Conservation (phyloP, 2,888 invertebrate species). For the Griposia aprilina region DNA sequence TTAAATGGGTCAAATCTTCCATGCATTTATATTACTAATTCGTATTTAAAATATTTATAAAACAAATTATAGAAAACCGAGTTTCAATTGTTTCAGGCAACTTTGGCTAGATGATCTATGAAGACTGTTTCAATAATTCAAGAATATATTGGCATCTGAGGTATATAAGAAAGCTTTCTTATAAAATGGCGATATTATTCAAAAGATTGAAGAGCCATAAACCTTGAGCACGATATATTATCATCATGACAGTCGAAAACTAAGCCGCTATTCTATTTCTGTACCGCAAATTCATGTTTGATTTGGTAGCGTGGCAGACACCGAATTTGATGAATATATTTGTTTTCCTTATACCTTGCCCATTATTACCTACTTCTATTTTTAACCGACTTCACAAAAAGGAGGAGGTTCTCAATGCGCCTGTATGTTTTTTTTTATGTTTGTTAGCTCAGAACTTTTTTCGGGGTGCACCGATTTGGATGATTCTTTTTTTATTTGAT, state of each 20-base stretch:
- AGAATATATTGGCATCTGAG: not conserved
- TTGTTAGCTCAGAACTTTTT: too few species aligned
- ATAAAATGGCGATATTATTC: slow-evolving; percentile 51
- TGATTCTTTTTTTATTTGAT: too few species aligned
- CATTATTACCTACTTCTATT: not conserved
- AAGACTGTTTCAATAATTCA: slow-evolving; percentile 8
- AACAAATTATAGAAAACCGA: not conserved
- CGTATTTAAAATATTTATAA: not conserved
- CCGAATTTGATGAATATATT: not conserved
- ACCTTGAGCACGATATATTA: slow-evolving; percentile 39
- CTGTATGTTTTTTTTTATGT: too few species aligned
- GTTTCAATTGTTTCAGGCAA: not conserved
- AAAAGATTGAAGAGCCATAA: slow-evolving; percentile 46
- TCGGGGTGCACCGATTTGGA: too few species aligned
- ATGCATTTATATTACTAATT: not conserved
- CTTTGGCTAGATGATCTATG: not conserved
- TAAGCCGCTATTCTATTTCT: slow-evolving; percentile 49
- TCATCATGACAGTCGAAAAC: slow-evolving; percentile 41
- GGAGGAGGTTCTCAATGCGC: too few species aligned
- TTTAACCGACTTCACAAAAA: too few species aligned
- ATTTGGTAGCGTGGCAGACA: slow-evolving; percentile 14
- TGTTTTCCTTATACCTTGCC: not conserved
- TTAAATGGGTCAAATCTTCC: not conserved
- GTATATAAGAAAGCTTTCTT: slow-evolving; percentile 6
- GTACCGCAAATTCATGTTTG: slow-evolving; percentile 34